Conservation (phyloP, 2,113 vertebrate species). For the Atlantisia rogersi region DNA sequence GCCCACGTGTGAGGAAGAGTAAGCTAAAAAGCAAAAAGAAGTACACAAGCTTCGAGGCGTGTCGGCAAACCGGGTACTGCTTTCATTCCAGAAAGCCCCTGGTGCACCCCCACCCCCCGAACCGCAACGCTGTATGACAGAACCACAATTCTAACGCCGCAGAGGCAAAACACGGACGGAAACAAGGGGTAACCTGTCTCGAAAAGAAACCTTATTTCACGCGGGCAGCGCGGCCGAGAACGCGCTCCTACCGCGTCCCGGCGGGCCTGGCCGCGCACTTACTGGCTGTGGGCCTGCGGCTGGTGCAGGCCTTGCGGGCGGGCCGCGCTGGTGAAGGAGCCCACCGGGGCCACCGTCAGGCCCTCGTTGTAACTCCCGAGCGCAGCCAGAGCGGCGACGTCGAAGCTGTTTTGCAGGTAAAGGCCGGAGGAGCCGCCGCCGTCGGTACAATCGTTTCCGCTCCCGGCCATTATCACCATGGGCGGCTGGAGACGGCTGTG, state of each 20-base stretch:
- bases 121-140: accelerated
- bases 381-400: background rate
- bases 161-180: accelerated
- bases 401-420: background rate
- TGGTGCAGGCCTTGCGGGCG: background rate
- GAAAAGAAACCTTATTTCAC: too few species aligned
- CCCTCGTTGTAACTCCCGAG: background rate
- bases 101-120: background rate
- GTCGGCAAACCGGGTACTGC: too few species aligned
- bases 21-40: background rate
- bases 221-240: accelerated
- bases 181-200: accelerated
- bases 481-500: background rate
- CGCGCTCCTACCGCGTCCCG: accelerated
- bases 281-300: background rate
- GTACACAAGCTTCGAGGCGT: accelerated
- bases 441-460: background rate
- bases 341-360: background rate
- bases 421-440: background rate
- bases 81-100: background rate
- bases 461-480: background rate
- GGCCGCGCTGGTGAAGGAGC: background rate
- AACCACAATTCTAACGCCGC: accelerated
- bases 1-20: background rate
- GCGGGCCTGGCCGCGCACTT: background rate